Percentiles rank a stretch among this genome's conserved stretches.
Conservation (phyloP, 2,888 invertebrate genomes). For the Zeuzera pyrina region DNA sequence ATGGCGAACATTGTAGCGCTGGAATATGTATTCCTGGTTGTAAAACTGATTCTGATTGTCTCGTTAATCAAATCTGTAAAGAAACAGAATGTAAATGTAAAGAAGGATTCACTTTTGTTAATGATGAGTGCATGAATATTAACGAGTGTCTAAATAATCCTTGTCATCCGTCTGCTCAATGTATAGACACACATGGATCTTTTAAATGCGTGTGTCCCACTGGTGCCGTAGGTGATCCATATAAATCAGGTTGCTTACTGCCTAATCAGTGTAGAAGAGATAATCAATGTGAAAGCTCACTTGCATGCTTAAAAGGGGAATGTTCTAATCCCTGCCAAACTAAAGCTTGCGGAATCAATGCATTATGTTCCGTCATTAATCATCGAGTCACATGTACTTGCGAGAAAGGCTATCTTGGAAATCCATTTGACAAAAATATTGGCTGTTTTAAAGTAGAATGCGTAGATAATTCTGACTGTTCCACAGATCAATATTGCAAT, state of each 20-base stretch:
- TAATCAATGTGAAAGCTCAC: constrained; percentile 81
- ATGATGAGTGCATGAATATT: constrained; percentile 84
- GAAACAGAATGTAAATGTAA: constrained; percentile 83
- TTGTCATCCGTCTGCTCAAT: constrained; percentile 86
- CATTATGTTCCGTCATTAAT: constrained; percentile 80
- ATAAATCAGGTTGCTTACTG: constrained; percentile 77
- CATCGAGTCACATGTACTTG: constrained; percentile 84
- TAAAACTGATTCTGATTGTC: constrained; percentile 85
- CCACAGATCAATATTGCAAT: constrained; percentile 83
- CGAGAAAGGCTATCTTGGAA: constrained; percentile 86
- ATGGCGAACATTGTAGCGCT: constrained; percentile 89
- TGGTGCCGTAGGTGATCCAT: constrained; percentile 84
- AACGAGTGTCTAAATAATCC: constrained; percentile 86
- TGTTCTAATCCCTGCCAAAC: constrained; percentile 87
- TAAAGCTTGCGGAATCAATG: constrained; percentile 82
- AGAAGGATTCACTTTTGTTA: constrained; percentile 81
- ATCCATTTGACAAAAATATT: constrained; percentile 80
- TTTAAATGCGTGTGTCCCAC: constrained; percentile 85
- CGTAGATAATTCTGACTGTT: constrained; percentile 82
- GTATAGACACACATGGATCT: constrained; percentile 85
- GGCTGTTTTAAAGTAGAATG: constrained; percentile 95
- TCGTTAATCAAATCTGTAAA: constrained; percentile 83
- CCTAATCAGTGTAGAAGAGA: constrained; percentile 84
- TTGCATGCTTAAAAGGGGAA: constrained; percentile 82
- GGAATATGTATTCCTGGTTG: constrained; percentile 90